phyloP scores from a whole-genome alignment of 2,888 invertebrate species.

The Callosobruchus maculatus region DNA sequence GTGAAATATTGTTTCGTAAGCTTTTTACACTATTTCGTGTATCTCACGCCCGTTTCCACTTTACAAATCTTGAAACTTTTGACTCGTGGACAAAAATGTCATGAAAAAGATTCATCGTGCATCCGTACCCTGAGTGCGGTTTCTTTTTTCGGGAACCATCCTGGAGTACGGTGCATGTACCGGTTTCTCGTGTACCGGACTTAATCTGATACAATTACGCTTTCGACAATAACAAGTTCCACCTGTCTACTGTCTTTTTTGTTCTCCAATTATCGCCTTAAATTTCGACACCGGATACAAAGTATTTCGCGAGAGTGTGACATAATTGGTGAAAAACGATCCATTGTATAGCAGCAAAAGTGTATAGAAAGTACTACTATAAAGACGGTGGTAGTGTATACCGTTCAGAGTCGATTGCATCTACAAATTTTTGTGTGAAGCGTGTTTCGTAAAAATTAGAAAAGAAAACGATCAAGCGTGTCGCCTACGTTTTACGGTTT shows the following conservation, averaged over 20 bases:
- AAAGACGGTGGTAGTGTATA: too few species aligned
- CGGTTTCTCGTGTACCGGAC: too few species aligned
- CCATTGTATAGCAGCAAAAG: neutral
- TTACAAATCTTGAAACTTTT: too few species aligned
- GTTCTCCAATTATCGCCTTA: neutral
- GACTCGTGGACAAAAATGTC: too few species aligned
- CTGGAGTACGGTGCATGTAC: too few species aligned
- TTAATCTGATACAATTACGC: too few species aligned
- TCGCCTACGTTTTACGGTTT: neutral
- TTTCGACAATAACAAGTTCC: neutral
- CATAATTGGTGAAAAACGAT: neutral
- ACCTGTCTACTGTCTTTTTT: neutral
- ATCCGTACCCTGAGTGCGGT: too few species aligned
- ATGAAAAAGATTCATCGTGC: too few species aligned
- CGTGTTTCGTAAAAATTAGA: neutral
- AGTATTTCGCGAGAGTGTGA: neutral
- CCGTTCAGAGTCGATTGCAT: neutral
- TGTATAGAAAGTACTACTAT: neutral
- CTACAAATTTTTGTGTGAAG: neutral
- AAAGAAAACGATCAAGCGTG: neutral
- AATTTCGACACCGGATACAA: neutral
- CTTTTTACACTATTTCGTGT: too few species aligned
- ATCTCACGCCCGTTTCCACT: too few species aligned
- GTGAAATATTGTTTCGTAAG: too few species aligned
- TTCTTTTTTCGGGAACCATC: too few species aligned